phyloP scores from a whole-genome alignment of 2,797 vertebrate species.

The Erpetoichthys calabaricus region DNA sequence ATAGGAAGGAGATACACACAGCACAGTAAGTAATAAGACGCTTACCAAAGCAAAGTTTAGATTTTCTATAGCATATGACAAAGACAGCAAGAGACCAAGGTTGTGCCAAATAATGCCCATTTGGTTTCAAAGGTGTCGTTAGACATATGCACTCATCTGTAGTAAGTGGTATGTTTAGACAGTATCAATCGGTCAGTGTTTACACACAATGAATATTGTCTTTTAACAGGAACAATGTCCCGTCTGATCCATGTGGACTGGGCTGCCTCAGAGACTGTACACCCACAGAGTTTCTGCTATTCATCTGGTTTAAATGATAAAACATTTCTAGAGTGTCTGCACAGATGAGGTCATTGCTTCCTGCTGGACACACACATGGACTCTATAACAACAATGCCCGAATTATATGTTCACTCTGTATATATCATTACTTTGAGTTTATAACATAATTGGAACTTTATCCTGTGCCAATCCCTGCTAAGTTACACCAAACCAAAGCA shows the following conservation, averaged over 20 bases:
- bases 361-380: background rate
- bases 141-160: constrained; percentile 22
- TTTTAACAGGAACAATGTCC: constrained; percentile 20
- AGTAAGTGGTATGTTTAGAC: constrained; percentile 25
- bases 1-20: no score
- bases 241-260: background rate
- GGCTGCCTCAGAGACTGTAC: constrained; percentile 2
- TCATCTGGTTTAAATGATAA: constrained; percentile 7
- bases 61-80: no score
- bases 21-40: no score
- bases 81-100: no score
- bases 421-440: background rate
- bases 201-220: constrained; percentile 21
- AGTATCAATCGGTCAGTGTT: constrained; percentile 33
- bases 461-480: background rate
- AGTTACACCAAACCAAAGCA: background rate
- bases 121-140: background rate
- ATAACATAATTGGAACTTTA: background rate
- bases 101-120: constrained; percentile 20
- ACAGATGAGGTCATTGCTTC: constrained; percentile 2
- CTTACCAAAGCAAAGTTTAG: no score
- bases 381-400: background rate
- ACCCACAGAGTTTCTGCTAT: background rate
- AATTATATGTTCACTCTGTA: background rate
- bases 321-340: constrained; percentile 4